phyloP scores from a whole-genome alignment of 2,113 vertebrate genomes.

The Burhinus bistriatus region DNA sequence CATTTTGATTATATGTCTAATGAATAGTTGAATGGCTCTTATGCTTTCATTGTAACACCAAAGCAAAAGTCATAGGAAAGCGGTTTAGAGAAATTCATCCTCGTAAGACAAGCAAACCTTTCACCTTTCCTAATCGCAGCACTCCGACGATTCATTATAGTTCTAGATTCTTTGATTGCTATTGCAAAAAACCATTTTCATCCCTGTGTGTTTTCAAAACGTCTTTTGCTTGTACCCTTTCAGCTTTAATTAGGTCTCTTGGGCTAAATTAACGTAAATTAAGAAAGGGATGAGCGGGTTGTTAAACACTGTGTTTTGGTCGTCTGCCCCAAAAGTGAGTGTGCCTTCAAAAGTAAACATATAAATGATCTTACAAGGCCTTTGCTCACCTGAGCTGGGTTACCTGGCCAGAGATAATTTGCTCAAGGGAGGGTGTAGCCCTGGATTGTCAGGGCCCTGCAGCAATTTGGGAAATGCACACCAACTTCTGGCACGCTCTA shows the following conservation, averaged over 20 bases:
- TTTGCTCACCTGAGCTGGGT: background rate
- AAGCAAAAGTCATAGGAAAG: background rate
- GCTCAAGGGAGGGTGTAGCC: rapidly evolving
- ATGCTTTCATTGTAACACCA: background rate
- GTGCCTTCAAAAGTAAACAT: background rate
- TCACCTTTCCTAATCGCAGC: background rate
- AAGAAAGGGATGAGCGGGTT: background rate
- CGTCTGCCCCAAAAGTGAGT: background rate
- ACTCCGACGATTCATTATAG: background rate
- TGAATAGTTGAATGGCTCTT: background rate
- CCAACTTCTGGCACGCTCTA: rapidly evolving
- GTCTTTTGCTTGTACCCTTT: slow-evolving; percentile 25
- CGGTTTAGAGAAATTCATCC: background rate
- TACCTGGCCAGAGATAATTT: background rate
- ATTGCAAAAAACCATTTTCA: background rate
- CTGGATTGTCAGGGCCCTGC: background rate
- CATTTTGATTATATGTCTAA: background rate
- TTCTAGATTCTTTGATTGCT: background rate
- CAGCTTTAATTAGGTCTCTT: slow-evolving; percentile 37
- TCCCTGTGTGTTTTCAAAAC: background rate
- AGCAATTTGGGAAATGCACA: background rate
- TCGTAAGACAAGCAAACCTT: background rate
- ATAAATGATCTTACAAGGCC: background rate
- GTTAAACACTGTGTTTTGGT: background rate
- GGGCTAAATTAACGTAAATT: background rate